These are phyloP conservation scores for Neopelma chrysocephalum DNA, from an alignment of 2,797 vertebrate genomes.

Conservation along the genomic window DNA sequence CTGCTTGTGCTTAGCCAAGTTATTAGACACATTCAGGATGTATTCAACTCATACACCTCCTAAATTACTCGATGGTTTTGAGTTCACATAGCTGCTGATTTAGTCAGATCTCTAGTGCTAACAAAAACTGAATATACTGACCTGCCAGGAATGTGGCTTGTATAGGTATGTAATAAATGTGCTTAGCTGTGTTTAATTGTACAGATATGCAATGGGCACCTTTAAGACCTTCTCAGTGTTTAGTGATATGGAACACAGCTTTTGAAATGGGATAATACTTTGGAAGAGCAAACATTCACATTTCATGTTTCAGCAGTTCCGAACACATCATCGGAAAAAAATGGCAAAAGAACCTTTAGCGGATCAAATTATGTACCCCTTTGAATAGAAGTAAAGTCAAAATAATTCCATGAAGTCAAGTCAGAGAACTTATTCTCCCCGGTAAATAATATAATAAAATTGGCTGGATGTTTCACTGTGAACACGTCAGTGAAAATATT, in stretches of 20 bases:
- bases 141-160: neutral
- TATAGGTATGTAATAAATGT: neutral
- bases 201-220: neutral
- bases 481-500: neutral
- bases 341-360: neutral
- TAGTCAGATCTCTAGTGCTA: neutral
- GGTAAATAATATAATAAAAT: neutral
- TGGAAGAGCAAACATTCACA: neutral
- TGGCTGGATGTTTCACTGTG: neutral
- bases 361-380: neutral
- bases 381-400: neutral
- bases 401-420: neutral
- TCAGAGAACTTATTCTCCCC: neutral
- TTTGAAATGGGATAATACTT: neutral
- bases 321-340: neutral
- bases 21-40: neutral
- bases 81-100: neutral
- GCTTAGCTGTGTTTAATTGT: neutral
- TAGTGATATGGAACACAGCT: neutral
- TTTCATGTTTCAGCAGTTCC: neutral
- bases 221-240: neutral
- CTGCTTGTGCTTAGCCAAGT: constrained; percentile 26
- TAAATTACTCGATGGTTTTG: neutral
- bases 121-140: neutral
- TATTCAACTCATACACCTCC: neutral